A percentile compares a stretch with the other conserved stretches of the same genome.
phyloP scores from a whole-genome alignment of 2,888 invertebrate species.

The Myopa testacea region DNA sequence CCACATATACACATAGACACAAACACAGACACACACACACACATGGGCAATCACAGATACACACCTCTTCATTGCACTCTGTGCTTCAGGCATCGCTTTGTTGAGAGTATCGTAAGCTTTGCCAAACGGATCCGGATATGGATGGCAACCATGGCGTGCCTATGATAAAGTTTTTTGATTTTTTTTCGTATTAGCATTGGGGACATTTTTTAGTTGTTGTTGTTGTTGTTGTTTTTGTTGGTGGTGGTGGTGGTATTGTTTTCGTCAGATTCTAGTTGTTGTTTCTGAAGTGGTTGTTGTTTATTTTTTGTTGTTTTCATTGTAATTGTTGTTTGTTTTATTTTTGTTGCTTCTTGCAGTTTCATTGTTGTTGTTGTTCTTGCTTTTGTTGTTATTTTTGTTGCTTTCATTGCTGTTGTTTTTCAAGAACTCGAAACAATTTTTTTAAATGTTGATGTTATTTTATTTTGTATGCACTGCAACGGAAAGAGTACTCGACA shows the following conservation, averaged over 20 bases:
- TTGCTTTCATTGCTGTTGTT: not conserved
- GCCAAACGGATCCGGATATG: conserved; percentile 37
- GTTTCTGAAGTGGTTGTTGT: not conserved
- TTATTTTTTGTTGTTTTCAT: not conserved
- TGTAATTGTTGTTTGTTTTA: not conserved
- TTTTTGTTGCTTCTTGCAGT: not conserved
- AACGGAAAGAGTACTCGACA: no score
- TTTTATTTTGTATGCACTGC: conserved; percentile 8
- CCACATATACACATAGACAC: conserved; percentile 13
- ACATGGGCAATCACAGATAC: no score
- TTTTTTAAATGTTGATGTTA: conserved; percentile 5
- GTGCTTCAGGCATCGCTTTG: not conserved
- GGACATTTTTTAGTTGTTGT: conserved; percentile 34
- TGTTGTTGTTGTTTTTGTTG: not conserved
- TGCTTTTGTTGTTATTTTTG: not conserved
- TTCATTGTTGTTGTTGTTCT: not conserved
- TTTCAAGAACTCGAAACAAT: not conserved
- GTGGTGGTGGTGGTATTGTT: not conserved
- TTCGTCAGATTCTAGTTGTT: not conserved
- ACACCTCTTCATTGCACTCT: not conserved
- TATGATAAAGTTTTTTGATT: no score
- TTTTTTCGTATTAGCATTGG: conserved; percentile 27
- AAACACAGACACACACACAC: conserved; percentile 13
- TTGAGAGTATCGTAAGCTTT: not conserved
- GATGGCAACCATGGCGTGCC: conserved; percentile 5